Percentiles rank a stretch among this genome's conserved stretches.
Conservation (phyloP, 35 echinoderm and acorn worm genomes). For the Lytechinus variegatus region DNA sequence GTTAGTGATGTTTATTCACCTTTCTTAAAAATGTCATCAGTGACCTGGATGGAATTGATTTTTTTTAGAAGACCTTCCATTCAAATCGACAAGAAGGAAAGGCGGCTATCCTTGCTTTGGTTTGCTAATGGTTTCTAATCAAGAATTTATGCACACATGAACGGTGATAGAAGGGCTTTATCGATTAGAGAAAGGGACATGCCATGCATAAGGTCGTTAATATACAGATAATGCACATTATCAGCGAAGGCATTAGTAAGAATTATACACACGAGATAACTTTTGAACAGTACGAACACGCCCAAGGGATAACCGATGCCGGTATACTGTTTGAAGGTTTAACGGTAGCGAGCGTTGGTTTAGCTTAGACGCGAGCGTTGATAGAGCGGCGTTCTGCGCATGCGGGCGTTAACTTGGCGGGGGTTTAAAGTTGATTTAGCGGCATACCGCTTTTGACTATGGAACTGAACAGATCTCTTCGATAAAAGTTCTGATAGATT, state of each 20-base stretch:
- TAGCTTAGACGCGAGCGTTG: no score
- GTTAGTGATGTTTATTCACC: neutral
- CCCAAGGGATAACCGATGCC: no score
- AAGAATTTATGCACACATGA: slow-evolving; percentile 13
- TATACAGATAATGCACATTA: no score
- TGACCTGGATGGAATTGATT: neutral
- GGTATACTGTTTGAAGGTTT: neutral
- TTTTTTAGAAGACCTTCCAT: neutral
- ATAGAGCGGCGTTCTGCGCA: no score
- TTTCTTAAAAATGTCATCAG: slow-evolving; percentile 6
- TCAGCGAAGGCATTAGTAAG: no score
- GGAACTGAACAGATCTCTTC: no score
- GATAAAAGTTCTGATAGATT: no score
- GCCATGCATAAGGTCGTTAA: neutral
- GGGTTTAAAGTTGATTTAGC: no score
- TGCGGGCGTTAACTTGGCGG: no score
- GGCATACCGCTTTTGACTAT: no score
- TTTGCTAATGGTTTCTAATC: neutral
- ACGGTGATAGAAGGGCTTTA: neutral
- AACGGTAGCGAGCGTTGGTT: slow-evolving; percentile 29
- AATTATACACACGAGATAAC: no score
- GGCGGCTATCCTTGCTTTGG: neutral
- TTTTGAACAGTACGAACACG: no score
- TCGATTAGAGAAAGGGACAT: neutral
- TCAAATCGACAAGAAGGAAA: neutral